Base-by-base conservation (phyloP, 2,113 vertebrate species). In the Cervus canadensis region DNA sequence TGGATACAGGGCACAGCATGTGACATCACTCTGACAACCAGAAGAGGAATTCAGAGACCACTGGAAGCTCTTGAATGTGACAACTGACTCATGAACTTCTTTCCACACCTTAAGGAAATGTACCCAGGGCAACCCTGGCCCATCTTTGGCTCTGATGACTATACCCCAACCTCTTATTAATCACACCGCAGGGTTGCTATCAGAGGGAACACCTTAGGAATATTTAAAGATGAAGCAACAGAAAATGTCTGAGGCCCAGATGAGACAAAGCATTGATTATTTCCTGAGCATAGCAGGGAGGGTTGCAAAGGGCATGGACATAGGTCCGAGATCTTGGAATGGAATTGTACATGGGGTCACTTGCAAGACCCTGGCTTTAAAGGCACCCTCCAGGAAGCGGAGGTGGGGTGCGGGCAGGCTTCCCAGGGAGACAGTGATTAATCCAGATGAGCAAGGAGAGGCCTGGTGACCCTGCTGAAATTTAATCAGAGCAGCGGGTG, bases 401-500 rank as follows among this genome's bases (percentile, higher is more conserved):
- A 21, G 8, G 12, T 4, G 3, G 2, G 43, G 33, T 48, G 15
- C 1, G 0, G 1, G 13, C 2, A 3, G 11, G 10, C 59, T 95
- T 76, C 62, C 33, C 17, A 50, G 28, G 14, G 40, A 94, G 87
- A 91, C 14, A 10, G 43, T 81, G 94, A 97, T 95, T 81, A 94
- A 95, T 92, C 79, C n/a, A 43, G 17, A 19, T 50, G 23, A 78
- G n/a, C 1, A 0, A 91, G 60, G 48, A 4, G 5, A 87, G 74
- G 60, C 71, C 62, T 15, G 6, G 50, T 76, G 78, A 52, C 0
- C 86, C 87, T 87, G 50, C 86, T 95, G 78, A 74, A 95, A 98
- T 97, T 76, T 93, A 94, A 97, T 97, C 95, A 94, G 67, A 83
- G 62, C 48, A 14, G 1, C 26, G 50, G 74, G 94, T 43, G 6